Evolutionary conservation across 1,140 invertebrate genomes (phyloP).

Genomic region (Protaetia brevitarsis): DNA sequence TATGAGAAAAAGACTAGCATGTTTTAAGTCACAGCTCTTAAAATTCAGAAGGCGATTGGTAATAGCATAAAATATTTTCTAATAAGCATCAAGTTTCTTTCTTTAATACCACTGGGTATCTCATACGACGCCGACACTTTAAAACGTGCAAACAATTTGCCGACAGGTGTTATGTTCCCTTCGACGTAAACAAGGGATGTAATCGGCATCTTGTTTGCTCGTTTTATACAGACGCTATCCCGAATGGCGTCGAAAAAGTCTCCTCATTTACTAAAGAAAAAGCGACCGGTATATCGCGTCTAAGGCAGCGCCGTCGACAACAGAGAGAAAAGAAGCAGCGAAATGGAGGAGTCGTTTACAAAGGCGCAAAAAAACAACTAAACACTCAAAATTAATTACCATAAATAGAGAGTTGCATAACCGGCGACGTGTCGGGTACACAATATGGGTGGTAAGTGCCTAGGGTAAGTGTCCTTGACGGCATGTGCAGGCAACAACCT

Average conservation of each 20-base stretch:
- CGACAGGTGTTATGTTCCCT: neutral
- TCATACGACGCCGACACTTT: neutral
- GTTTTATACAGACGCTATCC: neutral
- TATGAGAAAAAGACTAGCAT: too few relatives aligned
- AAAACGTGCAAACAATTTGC: neutral
- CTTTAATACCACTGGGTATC: neutral
- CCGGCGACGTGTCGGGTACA: neutral
- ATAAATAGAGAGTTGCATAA: constrained; percentile 9
- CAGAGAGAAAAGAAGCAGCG: neutral
- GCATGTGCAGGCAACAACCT: constrained; percentile 12
- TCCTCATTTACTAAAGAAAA: neutral
- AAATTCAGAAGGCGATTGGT: too few relatives aligned
- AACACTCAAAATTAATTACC: constrained; percentile 13
- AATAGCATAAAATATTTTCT: too few relatives aligned
- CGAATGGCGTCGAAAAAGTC: neutral
- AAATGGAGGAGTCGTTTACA: neutral
- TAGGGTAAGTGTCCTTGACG: constrained; percentile 3
- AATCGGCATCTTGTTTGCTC: neutral
- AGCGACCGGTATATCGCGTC: neutral
- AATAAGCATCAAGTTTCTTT: neutral
- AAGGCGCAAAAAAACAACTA: constrained; percentile 5
- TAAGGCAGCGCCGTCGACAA: neutral
- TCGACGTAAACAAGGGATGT: neutral
- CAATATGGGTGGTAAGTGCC: constrained; percentile 10
- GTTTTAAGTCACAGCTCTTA: too few relatives aligned